Conservation (phyloP, 2,888 invertebrate species). For the Plutella xylostella region DNA sequence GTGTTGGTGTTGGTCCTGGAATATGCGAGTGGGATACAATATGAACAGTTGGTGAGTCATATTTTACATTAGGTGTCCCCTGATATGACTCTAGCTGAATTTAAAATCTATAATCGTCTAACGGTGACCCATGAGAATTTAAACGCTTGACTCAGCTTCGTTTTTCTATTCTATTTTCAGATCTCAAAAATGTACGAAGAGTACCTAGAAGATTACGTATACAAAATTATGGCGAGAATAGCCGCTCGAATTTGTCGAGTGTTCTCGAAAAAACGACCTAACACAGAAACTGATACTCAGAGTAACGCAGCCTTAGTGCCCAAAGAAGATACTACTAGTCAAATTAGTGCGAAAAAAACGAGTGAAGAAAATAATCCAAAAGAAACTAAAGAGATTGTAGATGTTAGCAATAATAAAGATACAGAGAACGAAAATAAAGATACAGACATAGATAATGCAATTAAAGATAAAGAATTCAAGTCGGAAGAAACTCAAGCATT, state of each 20-base stretch:
- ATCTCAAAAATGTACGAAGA: constrained; percentile 82
- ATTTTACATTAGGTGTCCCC: too few relatives aligned
- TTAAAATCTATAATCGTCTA: too few relatives aligned
- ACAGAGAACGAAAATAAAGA: constrained; percentile 19
- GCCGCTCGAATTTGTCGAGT: constrained; percentile 37
- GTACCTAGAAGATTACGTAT: constrained; percentile 74
- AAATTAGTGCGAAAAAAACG: too few relatives aligned
- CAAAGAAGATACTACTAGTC: not conserved
- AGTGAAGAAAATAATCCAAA: constrained; percentile 5
- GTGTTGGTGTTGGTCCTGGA: too few relatives aligned
- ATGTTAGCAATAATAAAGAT: constrained; percentile 7
- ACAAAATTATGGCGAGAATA: constrained; percentile 54
- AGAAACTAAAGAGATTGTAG: not conserved
- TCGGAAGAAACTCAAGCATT: not conserved
- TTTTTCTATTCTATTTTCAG: constrained; percentile 42
- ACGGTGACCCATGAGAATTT: not conserved
- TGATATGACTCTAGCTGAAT: too few relatives aligned
- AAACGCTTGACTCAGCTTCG: not conserved
- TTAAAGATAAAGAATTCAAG: not conserved
- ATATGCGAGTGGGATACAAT: too few relatives aligned
- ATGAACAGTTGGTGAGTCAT: too few relatives aligned
- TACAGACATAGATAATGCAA: constrained; percentile 16
- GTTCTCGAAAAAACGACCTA: constrained; percentile 28
- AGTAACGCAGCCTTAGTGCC: not conserved
- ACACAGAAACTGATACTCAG: not conserved